These are phyloP conservation scores for Liolophura sinensis DNA, from an alignment of 1,140 invertebrate genomes.

Conservation along the genomic window DNA sequence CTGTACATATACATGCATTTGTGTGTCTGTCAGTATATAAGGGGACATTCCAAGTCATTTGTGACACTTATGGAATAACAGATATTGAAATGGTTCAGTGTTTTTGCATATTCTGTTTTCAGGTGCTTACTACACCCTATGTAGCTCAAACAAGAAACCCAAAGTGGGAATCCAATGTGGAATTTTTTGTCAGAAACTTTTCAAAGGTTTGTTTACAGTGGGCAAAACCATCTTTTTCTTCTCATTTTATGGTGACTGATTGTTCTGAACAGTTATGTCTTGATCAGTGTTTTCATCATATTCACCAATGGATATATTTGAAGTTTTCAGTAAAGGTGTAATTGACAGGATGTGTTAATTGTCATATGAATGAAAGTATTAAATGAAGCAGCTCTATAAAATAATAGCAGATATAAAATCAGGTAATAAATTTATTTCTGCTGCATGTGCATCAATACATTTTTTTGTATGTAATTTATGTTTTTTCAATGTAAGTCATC, in stretches of 20 bases:
- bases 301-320: no score
- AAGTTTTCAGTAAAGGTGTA: no score
- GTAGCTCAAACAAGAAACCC: slow-evolving; percentile 60
- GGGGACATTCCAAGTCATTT: background rate
- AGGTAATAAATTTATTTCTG: no score
- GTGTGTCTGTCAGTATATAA: slow-evolving; percentile 5
- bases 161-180: slow-evolving; percentile 62
- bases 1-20: slow-evolving; percentile 1
- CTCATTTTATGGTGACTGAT: no score
- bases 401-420: no score
- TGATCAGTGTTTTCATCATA: no score
- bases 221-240: background rate
- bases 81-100: background rate
- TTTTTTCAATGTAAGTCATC: background rate
- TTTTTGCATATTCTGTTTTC: slow-evolving; percentile 18
- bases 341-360: no score
- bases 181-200: slow-evolving; percentile 64
- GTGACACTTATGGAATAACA: background rate
- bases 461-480: no score
- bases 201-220: slow-evolving; percentile 51
- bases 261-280: no score
- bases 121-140: slow-evolving; percentile 66
- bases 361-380: no score
- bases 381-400: no score
- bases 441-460: no score